These are phyloP conservation scores for Netelia fuscicornis DNA, from an alignment of 2,888 invertebrate genomes.

Conservation along the genomic window DNA sequence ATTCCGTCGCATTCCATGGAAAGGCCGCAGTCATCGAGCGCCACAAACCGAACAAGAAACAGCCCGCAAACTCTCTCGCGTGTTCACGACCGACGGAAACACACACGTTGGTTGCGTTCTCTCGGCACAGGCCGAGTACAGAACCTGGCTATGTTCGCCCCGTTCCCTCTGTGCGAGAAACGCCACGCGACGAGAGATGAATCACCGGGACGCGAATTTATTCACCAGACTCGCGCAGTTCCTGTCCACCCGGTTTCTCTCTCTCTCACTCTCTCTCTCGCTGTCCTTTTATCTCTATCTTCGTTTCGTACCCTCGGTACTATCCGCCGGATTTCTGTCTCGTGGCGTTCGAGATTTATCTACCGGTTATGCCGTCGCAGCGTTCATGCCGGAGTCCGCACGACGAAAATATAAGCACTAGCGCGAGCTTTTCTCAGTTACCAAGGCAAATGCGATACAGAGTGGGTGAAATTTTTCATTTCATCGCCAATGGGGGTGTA, in stretches of 20 bases:
- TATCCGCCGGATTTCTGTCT: constrained; percentile 63
- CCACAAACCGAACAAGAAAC: constrained; percentile 51
- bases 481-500: constrained; percentile 5
- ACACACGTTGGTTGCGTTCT: constrained; percentile 7
- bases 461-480: constrained; percentile 34
- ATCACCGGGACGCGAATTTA: constrained; percentile 68
- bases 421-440: constrained; percentile 18
- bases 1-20: constrained; percentile 39
- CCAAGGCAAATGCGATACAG: constrained; percentile 19
- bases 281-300: constrained; percentile 41
- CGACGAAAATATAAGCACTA: constrained; percentile 26
- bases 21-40: constrained; percentile 29
- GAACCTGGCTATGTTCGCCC: background rate
- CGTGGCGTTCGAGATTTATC: constrained; percentile 60
- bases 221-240: constrained; percentile 65
- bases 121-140: constrained; percentile 29
- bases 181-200: constrained; percentile 63
- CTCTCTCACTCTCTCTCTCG: constrained; percentile 13
- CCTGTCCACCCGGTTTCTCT: constrained; percentile 47
- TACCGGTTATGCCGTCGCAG: constrained; percentile 44
- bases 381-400: constrained; percentile 7
- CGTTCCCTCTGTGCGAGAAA: constrained; percentile 48
- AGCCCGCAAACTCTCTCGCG: constrained; percentile 53
- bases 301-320: constrained; percentile 39
- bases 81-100: background rate